A percentile compares a stretch with the other conserved stretches of the same genome.
Conservation (phyloP, 1,140 invertebrate species). For the Drosophila lini region DNA sequence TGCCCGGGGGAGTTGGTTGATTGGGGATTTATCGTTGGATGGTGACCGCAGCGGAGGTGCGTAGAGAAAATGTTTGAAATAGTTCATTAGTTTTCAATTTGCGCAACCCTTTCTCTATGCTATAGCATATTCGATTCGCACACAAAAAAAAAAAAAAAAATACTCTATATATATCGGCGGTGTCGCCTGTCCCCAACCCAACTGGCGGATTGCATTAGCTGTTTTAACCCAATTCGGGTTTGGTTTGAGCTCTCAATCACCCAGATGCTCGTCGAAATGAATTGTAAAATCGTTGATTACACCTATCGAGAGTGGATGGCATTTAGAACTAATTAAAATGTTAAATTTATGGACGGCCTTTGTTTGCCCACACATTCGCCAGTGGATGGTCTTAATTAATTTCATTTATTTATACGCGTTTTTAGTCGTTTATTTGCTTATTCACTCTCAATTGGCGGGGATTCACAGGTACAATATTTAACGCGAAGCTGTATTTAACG, state of each 20-base stretch:
- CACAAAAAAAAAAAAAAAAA: neutral
- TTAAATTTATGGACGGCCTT: constrained; percentile 27
- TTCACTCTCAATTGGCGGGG: constrained; percentile 37
- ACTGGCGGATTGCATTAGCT: constrained; percentile 26
- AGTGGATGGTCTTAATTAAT: constrained; percentile 29
- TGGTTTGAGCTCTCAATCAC: constrained; percentile 21
- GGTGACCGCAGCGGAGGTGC: constrained; percentile 48
- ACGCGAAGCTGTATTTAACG: constrained; percentile 7
- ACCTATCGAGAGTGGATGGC: constrained; percentile 31
- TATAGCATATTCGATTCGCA: constrained; percentile 32
- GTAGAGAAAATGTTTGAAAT: constrained; percentile 68
- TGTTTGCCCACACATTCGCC: constrained; percentile 30
- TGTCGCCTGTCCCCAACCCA: constrained; percentile 31
- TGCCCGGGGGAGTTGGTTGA: constrained; percentile 25
- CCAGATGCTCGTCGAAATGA: constrained; percentile 33
- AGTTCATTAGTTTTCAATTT: constrained; percentile 73
- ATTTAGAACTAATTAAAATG: constrained; percentile 63
- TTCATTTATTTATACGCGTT: constrained; percentile 44
- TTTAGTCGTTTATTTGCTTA: constrained; percentile 26
- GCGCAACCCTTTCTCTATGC: constrained; percentile 22
- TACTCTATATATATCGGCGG: neutral
- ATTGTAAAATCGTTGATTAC: constrained; percentile 51
- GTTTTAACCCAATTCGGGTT: constrained; percentile 22
- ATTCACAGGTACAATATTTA: constrained; percentile 12
- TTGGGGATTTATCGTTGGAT: constrained; percentile 37